Evolutionary conservation across 2,113 vertebrate species (phyloP), one percentile per base, ranked within the genome.

Genomic region (Copsychus sechellarum): DNA sequence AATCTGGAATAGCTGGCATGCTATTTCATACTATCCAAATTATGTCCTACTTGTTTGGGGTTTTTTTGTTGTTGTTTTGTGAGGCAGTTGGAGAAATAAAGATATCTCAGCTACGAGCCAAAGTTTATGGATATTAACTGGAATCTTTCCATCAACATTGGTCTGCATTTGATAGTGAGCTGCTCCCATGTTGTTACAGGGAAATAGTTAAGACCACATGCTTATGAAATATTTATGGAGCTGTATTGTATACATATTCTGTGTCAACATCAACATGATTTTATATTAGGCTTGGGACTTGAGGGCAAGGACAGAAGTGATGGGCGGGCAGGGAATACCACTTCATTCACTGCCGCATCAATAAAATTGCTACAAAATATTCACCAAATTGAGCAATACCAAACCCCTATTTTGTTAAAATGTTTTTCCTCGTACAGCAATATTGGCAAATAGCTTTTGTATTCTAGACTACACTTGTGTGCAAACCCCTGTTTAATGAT

Each of bases 171-270:
- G 57, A 28, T 48, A 78, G 47, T 40, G 65, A 96, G 38, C 48
- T 69, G 69, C 77, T 88, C 64, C 67, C 47, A 0, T 74, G 57
- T 78, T 74, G 64, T 92, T 92, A 51, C 21, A 79, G 57, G 45
- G 56, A 95, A 83, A 78, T 21, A 84, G 79, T 80, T 62, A 90
- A 81, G 82, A 67, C 72, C 28, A 48, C 51, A 11, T n/a, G 29
- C 36, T 57, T 51, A 69, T 94, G 61, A 96, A 97, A 93, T 93
- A 90, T 93, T 94, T 81, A 92, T 83, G 51, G 80, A 65, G 51
- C 61, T 78, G 28, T 50, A 33, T 90, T 56, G 48, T 77, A 45
- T 64, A 81, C 48, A 28, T 71, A 80, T 62, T 81, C 71, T 84
- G 48, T 81, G 88, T 96, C 92, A 93, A 71, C 57, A 60, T 48